Conservation (phyloP, 2,797 vertebrate species). For the Podarcis siculus region DNA sequence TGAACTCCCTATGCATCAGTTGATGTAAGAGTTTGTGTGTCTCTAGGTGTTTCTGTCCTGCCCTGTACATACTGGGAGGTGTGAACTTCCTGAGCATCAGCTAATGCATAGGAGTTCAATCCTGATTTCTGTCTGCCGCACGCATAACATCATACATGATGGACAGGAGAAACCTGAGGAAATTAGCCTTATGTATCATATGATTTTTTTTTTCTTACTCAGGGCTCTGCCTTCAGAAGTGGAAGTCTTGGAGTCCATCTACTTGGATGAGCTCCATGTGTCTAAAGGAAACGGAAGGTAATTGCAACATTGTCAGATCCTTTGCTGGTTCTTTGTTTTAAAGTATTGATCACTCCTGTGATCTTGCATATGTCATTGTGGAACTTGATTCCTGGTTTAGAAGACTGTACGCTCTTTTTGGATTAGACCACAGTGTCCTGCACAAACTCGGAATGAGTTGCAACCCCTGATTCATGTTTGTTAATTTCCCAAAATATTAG, state of each 20-base stretch:
- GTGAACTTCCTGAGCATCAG: too few relatives aligned
- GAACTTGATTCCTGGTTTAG: background rate
- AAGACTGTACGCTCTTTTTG: background rate
- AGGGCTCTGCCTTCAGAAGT: conserved; percentile 85
- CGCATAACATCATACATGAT: too few relatives aligned
- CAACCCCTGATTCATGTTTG: background rate
- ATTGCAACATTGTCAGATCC: background rate
- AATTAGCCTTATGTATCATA: background rate
- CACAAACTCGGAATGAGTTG: background rate
- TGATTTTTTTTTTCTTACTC: conserved; percentile 21
- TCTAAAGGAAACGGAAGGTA: conserved; percentile 81
- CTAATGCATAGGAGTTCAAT: too few relatives aligned
- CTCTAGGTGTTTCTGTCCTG: too few relatives aligned
- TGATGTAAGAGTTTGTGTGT: too few relatives aligned
- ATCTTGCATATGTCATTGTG: background rate
- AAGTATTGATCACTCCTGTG: background rate
- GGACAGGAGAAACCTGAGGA: too few relatives aligned
- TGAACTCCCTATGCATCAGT: too few relatives aligned
- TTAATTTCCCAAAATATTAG: background rate
- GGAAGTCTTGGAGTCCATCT: conserved; percentile 95
- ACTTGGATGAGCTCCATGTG: conserved; percentile 90
- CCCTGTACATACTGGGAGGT: too few relatives aligned
- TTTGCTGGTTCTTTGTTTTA: background rate
- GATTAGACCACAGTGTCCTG: background rate
- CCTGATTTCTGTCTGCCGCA: too few relatives aligned